Base-by-base conservation (phyloP, 2,888 invertebrate species). In the Parelbella ahira region DNA sequence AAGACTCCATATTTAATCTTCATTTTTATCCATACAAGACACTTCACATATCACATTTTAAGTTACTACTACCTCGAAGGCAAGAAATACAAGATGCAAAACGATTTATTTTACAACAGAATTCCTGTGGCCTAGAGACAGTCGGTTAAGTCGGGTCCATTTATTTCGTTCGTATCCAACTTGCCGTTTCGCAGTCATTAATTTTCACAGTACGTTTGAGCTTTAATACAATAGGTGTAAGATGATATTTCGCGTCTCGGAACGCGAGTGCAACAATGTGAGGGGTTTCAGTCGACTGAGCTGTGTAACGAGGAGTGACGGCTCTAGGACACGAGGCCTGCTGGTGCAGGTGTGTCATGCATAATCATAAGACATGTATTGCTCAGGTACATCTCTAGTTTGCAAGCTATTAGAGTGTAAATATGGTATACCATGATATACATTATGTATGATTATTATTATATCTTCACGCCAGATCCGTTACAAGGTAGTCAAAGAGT, bases 61-160 rank as follows among this genome's bases (percentile, higher is more conserved):
- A 56, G 49, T 54, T 60, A 61, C 60, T 63, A 63, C 50, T n/a
- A n/a, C n/a, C 49, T 56, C 42, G 50, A 53, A 53, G 53, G 45
- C 52, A 52, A 53, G 54, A 56, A 61, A 58, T 53, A 51, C 53
- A 52, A 47, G 44, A 43, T 50, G 54, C 34, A 48, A 42, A 50
- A 59, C 60, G 48, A 74, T 70, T 74, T 68, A 68, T 68, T 63
- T 72, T 72, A 41, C 73, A 69, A 72, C 74, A 61, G 71, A 76
- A 57, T 55, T 57, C 61, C 58, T 61, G 56, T 47, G 44, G 36
- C 29, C 58, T 63, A 56, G 58, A 58, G 56, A 54, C 58, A 67
- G 64, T 66, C 58, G 51, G 68, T 62, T 64, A 62, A 59, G 63
- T 56, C 57, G 69, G n/a, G n/a, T n/a, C n/a, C n/a, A n/a, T n/a